Evolutionary conservation across 2,888 invertebrate genomes (phyloP).

Genomic region (Antheraea assamensis): DNA sequence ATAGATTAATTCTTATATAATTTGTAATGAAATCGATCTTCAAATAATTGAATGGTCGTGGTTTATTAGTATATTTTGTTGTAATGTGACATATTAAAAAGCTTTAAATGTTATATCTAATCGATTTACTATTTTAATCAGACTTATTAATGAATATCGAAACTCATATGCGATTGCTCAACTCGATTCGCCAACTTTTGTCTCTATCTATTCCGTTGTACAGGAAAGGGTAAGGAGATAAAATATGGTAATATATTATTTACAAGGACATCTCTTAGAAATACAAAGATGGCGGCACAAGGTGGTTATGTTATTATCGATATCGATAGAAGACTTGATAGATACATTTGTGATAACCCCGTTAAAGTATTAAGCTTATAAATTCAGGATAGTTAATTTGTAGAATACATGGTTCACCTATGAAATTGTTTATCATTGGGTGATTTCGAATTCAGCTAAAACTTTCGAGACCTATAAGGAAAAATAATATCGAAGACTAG

Average conservation of each 20-base stretch:
- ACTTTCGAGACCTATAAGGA: neutral
- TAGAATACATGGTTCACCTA: neutral
- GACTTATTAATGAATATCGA: conserved; percentile 16
- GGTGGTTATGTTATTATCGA: neutral
- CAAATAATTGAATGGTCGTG: conserved; percentile 2
- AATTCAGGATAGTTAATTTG: neutral
- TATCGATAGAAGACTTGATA: neutral
- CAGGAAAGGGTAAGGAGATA: conserved; percentile 20
- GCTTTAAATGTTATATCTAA: conserved; percentile 13
- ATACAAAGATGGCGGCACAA: conserved; percentile 28
- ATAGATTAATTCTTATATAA: neutral
- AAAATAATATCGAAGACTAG: neutral
- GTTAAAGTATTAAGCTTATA: neutral
- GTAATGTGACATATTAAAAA: neutral
- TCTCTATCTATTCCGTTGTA: conserved; percentile 18
- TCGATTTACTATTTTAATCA: conserved; percentile 27
- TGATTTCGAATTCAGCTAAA: too few relatives aligned
- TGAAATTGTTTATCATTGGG: too few relatives aligned
- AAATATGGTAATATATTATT: conserved; percentile 1
- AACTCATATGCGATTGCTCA: conserved; percentile 11
- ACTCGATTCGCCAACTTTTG: conserved; percentile 17
- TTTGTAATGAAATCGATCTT: conserved; percentile 10
- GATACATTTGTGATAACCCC: neutral
- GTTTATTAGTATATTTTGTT: neutral
- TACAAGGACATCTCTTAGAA: conserved; percentile 33